Evolutionary conservation across 2,113 vertebrate species (phyloP).

Genomic region (Phodopus roborovskii): DNA sequence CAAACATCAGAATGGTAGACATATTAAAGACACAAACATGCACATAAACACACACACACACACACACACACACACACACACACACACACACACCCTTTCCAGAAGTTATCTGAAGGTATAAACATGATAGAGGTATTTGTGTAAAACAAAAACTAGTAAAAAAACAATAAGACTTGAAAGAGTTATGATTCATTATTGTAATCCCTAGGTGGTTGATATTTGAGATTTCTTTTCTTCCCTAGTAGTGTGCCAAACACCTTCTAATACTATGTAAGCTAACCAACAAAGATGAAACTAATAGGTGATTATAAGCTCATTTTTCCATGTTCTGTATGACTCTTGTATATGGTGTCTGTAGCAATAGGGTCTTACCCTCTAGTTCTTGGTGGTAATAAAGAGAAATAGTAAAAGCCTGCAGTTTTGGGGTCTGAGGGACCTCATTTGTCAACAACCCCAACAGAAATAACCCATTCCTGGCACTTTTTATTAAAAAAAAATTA

Average conservation of each 20-base stretch:
- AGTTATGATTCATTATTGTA: neutral
- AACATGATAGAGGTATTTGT: neutral
- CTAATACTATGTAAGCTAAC: neutral
- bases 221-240: neutral
- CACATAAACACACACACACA: neutral
- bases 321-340: neutral
- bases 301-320: neutral
- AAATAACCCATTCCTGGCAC: neutral
- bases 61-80: neutral
- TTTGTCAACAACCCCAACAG: neutral
- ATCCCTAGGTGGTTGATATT: neutral
- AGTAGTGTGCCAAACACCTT: neutral
- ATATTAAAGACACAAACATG: neutral
- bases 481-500: neutral
- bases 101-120: neutral
- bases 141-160: constrained; percentile 14
- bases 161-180: neutral
- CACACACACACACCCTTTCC: neutral
- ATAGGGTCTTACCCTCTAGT: neutral
- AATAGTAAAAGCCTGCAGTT: neutral
- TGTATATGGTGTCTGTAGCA: neutral
- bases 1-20: neutral
- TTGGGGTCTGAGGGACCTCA: neutral
- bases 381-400: neutral
- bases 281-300: neutral